These are phyloP conservation scores for Drosophila ustulata DNA, from an alignment of 2,888 invertebrate species.

Conservation along the genomic window DNA sequence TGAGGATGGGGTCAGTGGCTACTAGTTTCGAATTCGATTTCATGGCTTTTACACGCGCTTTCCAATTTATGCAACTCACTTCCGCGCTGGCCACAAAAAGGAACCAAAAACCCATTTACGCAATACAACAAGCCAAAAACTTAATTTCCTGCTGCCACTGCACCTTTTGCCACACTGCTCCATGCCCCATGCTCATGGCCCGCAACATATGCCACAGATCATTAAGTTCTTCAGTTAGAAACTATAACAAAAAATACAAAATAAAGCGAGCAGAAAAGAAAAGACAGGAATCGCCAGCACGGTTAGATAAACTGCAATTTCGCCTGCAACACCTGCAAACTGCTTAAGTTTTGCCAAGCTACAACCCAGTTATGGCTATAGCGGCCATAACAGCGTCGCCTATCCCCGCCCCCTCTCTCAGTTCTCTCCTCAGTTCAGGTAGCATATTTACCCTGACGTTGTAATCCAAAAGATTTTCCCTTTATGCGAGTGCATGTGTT, in stretches of 20 bases:
- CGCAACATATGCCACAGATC: slow-evolving; percentile 78
- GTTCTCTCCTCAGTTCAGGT: slow-evolving; percentile 4
- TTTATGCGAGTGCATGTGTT: slow-evolving; percentile 61
- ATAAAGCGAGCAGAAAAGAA: not conserved
- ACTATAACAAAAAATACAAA: slow-evolving; percentile 17
- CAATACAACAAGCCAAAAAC: slow-evolving; percentile 75
- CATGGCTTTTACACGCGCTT: slow-evolving; percentile 80
- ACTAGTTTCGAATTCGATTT: slow-evolving; percentile 75
- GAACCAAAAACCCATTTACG: slow-evolving; percentile 79
- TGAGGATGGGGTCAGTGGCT: slow-evolving; percentile 26
- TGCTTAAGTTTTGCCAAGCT: slow-evolving; percentile 71
- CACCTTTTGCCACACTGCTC: no score
- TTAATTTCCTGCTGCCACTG: slow-evolving; percentile 69
- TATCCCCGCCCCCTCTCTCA: not conserved
- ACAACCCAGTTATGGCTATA: slow-evolving; percentile 66
- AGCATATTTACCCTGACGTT: slow-evolving; percentile 65
- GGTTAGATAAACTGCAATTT: slow-evolving; percentile 78
- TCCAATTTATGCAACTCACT: slow-evolving; percentile 78
- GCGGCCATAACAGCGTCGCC: slow-evolving; percentile 54
- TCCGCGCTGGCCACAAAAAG: slow-evolving; percentile 52
- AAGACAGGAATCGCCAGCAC: slow-evolving; percentile 26
- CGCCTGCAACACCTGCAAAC: slow-evolving; percentile 76
- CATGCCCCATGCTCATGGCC: slow-evolving; percentile 61
- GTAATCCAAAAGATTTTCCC: slow-evolving; percentile 75
- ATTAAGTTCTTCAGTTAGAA: slow-evolving; percentile 62